Evolutionary conservation across 2,113 vertebrate genomes (phyloP).

Genomic region (Myiagra hebetior): DNA sequence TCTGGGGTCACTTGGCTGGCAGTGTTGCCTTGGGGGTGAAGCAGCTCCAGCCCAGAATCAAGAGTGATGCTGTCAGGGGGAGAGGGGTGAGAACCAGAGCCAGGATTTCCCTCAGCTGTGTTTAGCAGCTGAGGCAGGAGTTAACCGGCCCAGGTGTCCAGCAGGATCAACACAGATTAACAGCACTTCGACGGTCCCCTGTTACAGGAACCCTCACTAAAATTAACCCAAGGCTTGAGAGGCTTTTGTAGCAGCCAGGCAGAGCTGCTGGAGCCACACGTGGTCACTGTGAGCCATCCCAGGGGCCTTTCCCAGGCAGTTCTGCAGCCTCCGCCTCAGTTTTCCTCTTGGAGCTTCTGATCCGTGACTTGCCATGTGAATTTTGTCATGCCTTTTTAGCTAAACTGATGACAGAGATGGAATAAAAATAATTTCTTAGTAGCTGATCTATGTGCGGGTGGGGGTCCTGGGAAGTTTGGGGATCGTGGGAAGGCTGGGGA

Average conservation of each 20-base stretch:
- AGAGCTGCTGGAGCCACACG: rapidly evolving
- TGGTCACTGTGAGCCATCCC: background rate
- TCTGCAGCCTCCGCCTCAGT: background rate
- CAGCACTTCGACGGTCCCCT: background rate
- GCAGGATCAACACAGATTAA: background rate
- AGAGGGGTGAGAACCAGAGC: background rate
- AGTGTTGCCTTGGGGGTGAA: background rate
- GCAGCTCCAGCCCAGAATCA: background rate
- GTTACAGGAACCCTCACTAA: background rate
- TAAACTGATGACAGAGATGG: background rate
- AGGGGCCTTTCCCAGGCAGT: rapidly evolving
- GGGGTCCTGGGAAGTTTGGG: background rate
- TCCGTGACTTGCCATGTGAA: rapidly evolving
- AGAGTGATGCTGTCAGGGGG: background rate
- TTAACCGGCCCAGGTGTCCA: background rate
- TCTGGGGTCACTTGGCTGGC: background rate
- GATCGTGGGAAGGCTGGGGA: background rate
- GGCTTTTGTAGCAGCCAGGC: background rate
- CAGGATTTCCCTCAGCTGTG: background rate
- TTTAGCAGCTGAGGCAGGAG: background rate
- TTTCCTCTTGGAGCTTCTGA: background rate
- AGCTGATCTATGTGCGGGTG: rapidly evolving
- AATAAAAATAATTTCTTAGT: background rate
- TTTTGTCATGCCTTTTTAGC: background rate
- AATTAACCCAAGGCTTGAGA: background rate